A percentile compares a stretch with the other conserved stretches of the same genome.
These are phyloP conservation scores for Sparus aurata DNA, from an alignment of 2,797 vertebrate genomes.

Conservation along the genomic window DNA sequence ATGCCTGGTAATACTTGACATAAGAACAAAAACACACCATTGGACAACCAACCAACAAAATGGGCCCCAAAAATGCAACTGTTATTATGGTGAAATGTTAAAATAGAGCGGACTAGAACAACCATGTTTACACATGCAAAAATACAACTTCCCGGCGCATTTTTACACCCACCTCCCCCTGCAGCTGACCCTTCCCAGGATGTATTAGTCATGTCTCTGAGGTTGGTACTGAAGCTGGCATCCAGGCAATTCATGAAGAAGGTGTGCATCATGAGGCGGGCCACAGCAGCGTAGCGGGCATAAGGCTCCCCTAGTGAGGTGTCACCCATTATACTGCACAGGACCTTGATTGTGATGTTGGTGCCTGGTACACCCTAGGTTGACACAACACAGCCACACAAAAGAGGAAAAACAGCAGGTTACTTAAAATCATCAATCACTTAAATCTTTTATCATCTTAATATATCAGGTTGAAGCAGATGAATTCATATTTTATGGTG, in stretches of 20 bases:
- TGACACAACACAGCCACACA: not conserved
- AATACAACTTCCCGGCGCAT: not conserved
- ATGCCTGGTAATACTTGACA: not conserved
- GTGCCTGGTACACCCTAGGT: constrained; percentile 73
- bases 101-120: constrained; percentile 20
- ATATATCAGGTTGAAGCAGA: not conserved
- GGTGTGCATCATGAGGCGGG: constrained; percentile 66
- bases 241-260: constrained; percentile 71
- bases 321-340: constrained; percentile 80
- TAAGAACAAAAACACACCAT: constrained; percentile 1
- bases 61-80: not conserved
- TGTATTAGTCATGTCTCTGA: constrained; percentile 78
- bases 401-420: not conserved
- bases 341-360: constrained; percentile 82
- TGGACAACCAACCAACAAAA: constrained; percentile 1
- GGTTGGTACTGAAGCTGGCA: constrained; percentile 68
- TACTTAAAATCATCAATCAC: not conserved
- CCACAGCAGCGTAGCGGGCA: constrained; percentile 71
- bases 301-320: constrained; percentile 70
- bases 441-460: not conserved
- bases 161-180: constrained; percentile 74
- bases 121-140: constrained; percentile 18
- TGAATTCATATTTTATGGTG: not conserved
- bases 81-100: not conserved
- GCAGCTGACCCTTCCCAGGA: constrained; percentile 78